Conservation (phyloP, 2,113 vertebrate genomes). For the Tachysurus fulvidraco region DNA sequence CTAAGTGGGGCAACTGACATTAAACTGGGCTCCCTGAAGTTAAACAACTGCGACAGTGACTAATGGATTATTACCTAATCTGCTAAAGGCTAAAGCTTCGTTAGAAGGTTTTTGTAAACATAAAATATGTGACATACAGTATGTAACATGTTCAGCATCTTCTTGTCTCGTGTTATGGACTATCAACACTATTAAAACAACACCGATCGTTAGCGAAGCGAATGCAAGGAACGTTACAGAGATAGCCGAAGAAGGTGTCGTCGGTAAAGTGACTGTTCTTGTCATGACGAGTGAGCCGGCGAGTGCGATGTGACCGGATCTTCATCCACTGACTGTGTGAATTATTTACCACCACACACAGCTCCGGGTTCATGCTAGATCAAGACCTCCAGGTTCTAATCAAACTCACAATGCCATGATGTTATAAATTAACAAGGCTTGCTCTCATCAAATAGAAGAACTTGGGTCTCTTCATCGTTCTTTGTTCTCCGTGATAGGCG, state of each 20-base stretch:
- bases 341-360: background rate
- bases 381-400: background rate
- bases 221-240: background rate
- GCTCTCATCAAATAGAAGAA: background rate
- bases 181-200: too few species aligned
- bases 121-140: background rate
- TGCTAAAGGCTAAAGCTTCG: constrained; percentile 8
- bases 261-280: background rate
- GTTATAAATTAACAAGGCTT: background rate
- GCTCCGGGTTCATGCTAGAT: background rate
- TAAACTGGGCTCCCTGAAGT: constrained; percentile 34
- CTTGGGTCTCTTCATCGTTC: background rate
- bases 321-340: background rate
- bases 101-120: background rate
- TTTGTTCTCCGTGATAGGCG: background rate
- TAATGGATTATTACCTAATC: constrained; percentile 32
- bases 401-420: background rate
- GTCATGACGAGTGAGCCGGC: background rate
- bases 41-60: constrained; percentile 14
- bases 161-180: background rate
- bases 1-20: constrained; percentile 63
- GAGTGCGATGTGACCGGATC: background rate
- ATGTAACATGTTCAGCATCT: background rate
- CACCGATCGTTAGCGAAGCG: background rate
- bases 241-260: background rate